phyloP scores from a whole-genome alignment of 2,888 invertebrate species.

The Netelia virgata region DNA sequence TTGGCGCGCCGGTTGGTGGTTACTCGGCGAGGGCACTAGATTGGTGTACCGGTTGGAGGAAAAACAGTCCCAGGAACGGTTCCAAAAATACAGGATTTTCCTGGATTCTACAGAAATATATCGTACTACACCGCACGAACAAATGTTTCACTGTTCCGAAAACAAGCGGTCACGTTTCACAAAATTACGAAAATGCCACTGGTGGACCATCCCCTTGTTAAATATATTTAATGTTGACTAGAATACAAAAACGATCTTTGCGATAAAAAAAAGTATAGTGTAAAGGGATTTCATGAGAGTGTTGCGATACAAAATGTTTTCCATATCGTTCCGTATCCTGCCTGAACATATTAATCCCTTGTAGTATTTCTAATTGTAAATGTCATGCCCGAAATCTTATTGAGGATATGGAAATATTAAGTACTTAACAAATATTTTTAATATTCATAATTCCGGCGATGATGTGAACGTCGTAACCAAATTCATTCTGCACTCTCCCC shows the following conservation, averaged over 20 bases:
- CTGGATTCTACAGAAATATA: too few species aligned
- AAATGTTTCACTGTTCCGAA: too few species aligned
- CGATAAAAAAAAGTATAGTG: constrained; percentile 26
- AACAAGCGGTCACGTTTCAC: too few species aligned
- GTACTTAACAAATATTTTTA: constrained; percentile 13
- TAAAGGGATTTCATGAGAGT: constrained; percentile 1
- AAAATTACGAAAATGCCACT: too few species aligned
- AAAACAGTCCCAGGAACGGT: too few species aligned
- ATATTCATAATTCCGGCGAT: constrained; percentile 13
- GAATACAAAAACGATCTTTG: constrained; percentile 59
- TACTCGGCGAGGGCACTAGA: too few species aligned
- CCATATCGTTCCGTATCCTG: constrained; percentile 16
- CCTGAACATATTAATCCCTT: constrained; percentile 27
- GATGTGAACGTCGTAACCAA: neutral
- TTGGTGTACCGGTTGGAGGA: too few species aligned
- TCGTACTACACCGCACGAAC: too few species aligned
- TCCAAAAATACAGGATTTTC: too few species aligned
- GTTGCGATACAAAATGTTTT: constrained; percentile 46
- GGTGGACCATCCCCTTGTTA: too few species aligned
- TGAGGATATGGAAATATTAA: constrained; percentile 14
- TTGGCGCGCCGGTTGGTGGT: too few species aligned
- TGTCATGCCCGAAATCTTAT: constrained; percentile 28
- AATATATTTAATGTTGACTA: constrained; percentile 74
- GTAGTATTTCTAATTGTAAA: neutral
- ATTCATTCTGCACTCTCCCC: neutral